Evolutionary conservation across 2,888 invertebrate species (phyloP).

Genomic region (Orchesellides sinensis): DNA sequence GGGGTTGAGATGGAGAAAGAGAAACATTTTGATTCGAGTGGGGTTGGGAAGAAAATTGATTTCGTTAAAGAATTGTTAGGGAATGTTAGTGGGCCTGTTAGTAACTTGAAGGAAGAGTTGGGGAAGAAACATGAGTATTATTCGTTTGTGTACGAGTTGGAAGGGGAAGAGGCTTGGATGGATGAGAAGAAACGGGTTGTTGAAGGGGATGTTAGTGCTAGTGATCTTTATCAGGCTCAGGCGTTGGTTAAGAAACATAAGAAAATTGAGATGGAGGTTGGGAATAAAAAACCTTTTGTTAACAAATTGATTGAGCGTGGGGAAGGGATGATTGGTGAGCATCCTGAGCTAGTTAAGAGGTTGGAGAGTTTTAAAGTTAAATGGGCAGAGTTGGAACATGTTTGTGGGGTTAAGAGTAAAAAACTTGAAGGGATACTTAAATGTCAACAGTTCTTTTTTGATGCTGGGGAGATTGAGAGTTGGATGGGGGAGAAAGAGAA

Average conservation of each 20-base stretch:
- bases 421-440: conserved; percentile 91
- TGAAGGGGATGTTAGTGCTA: conserved; percentile 77
- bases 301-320: conserved; percentile 76
- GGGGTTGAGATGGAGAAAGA: conserved; percentile 94
- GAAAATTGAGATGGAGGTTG: conserved; percentile 93
- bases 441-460: conserved; percentile 94
- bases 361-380: conserved; percentile 80
- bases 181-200: conserved; percentile 82
- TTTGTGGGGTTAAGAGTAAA: conserved; percentile 84
- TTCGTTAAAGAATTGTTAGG: conserved; percentile 84
- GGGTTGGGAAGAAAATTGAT: conserved; percentile 88
- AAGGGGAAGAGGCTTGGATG: conserved; percentile 96
- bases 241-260: conserved; percentile 95
- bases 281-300: conserved; percentile 85
- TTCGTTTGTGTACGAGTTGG: conserved; percentile 95
- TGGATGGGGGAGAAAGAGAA: conserved; percentile 94
- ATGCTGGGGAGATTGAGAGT: conserved; percentile 93
- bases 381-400: conserved; percentile 86
- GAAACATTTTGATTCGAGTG: conserved; percentile 95
- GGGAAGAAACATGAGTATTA: conserved; percentile 80
- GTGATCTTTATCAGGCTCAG: conserved; percentile 94
- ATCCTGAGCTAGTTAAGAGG: background rate
- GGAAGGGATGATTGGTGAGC: background rate
- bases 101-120: conserved; percentile 81
- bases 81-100: conserved; percentile 85